Conservation (phyloP, 2,888 invertebrate genomes). For the Drosophila fungiperda region DNA sequence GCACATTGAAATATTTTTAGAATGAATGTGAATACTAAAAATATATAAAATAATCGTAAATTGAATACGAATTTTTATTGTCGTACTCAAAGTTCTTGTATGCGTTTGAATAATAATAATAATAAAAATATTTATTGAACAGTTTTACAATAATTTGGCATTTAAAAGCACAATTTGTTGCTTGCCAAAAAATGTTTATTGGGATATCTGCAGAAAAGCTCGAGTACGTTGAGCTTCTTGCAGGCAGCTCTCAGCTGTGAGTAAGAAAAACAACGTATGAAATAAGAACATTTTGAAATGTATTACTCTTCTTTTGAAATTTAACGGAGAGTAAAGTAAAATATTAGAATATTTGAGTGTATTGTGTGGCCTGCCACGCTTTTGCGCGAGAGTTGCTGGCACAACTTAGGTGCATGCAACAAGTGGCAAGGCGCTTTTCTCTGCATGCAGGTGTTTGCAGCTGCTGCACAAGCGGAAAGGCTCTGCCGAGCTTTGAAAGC, state of each 20-base stretch:
- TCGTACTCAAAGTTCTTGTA: too few relatives aligned
- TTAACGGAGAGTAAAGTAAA: not conserved
- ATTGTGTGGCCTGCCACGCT: not conserved
- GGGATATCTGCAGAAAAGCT: constrained; percentile 46
- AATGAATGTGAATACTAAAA: not conserved
- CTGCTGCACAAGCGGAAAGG: constrained; percentile 40
- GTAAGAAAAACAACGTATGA: not conserved
- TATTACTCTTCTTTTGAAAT: not conserved
- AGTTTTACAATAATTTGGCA: not conserved
- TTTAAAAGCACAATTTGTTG: constrained; percentile 23
- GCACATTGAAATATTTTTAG: not conserved
- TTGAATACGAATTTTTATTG: too few relatives aligned
- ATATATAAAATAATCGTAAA: not conserved
- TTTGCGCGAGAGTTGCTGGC: not conserved
- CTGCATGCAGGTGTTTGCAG: constrained; percentile 42
- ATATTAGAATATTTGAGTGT: not conserved
- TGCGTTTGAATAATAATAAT: not conserved
- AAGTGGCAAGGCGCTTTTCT: constrained; percentile 26
- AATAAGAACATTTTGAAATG: not conserved
- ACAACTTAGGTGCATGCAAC: constrained; percentile 25
- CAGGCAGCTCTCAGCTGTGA: constrained; percentile 17
- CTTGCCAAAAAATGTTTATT: constrained; percentile 28
- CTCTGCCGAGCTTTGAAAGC: not conserved
- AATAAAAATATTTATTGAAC: not conserved
- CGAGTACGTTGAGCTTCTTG: constrained; percentile 32